Base-by-base conservation (phyloP, 1,140 invertebrate genomes). In the Octopus bimaculoides region DNA sequence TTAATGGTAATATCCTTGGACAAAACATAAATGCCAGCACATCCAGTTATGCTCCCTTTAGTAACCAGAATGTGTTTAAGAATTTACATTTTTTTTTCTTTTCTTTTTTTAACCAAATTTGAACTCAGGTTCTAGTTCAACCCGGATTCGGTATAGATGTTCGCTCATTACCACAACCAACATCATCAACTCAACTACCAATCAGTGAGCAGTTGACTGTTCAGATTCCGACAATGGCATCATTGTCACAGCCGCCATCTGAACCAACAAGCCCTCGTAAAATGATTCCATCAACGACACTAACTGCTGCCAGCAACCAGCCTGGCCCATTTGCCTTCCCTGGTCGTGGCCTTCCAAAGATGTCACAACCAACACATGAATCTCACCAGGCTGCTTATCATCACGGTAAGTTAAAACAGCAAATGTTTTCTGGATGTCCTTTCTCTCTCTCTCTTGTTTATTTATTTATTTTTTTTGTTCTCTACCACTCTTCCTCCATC, bases 41-140 rank as follows among this genome's bases (percentile, higher is more conserved):
- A 41, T 41, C 26, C 26, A 41, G 1, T 41, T 41, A 41, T 41
- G 26, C 26, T 41, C 56, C 9, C 56, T 17, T 12, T 17, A 61
- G 56, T 17, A 9, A 61, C 56, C 56, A 12, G 56, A 17, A 61
- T 61, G 56, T 61, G 9, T 61, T 61, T 61, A 17, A 61, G 9
- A 61, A 61, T 61, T 61, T 8, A 61, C 7, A 61, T 61, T 69
- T 69, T 5, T n/a, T n/a, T 69, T 69, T 6, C 20, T 69, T 69
- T 5, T 71, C 3, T 71, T 14, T 17, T 71, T 71, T 41, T 3
- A 2, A 41, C 26, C 26, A 41, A 41, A 41, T 41, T 41, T 41
- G 26, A 41, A 41, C 26, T 14, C 81, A 92, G 91, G 93, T 98
- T 56, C 89, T 99, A 61, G 94, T 83, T 5, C 53, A 82, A 54